A percentile compares a stretch with the other conserved stretches of the same genome.
Conservation (phyloP, 2,888 invertebrate genomes). For the Yponomeuta malinellus region DNA sequence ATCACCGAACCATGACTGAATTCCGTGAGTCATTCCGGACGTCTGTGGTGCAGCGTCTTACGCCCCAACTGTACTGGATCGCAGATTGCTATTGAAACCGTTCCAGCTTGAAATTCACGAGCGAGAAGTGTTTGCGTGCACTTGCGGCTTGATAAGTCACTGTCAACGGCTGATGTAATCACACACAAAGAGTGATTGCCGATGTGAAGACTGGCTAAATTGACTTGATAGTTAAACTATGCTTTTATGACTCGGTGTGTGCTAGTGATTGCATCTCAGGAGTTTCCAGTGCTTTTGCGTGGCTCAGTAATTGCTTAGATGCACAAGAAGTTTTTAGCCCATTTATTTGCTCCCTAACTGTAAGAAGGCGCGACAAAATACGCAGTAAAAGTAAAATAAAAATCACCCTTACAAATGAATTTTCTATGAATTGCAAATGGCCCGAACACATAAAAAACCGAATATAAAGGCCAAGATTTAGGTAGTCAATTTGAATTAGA, state of each 20-base stretch:
- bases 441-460: constrained; percentile 11
- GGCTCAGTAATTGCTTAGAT: not conserved
- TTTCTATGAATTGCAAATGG: not conserved
- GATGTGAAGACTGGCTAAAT: not conserved
- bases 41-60: too few species aligned
- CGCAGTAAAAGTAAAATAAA: not conserved
- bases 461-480: constrained; percentile 21
- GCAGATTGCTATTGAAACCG: not conserved
- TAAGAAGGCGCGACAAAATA: not conserved
- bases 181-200: constrained; percentile 10
- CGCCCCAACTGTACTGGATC: too few species aligned
- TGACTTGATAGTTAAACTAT: constrained; percentile 27
- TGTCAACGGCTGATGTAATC: constrained; percentile 12
- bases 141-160: constrained; percentile 7
- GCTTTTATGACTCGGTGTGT: constrained; percentile 42
- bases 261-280: constrained; percentile 57
- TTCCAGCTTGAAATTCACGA: constrained; percentile 3
- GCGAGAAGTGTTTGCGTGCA: not conserved
- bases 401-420: not conserved
- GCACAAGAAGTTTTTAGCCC: not conserved
- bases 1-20: too few species aligned
- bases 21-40: too few species aligned
- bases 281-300: constrained; percentile 55
- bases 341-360: not conserved
- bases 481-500: constrained; percentile 44